Evolutionary conservation across 2,888 invertebrate genomes (phyloP).

Genomic region (Artemia sinica): DNA sequence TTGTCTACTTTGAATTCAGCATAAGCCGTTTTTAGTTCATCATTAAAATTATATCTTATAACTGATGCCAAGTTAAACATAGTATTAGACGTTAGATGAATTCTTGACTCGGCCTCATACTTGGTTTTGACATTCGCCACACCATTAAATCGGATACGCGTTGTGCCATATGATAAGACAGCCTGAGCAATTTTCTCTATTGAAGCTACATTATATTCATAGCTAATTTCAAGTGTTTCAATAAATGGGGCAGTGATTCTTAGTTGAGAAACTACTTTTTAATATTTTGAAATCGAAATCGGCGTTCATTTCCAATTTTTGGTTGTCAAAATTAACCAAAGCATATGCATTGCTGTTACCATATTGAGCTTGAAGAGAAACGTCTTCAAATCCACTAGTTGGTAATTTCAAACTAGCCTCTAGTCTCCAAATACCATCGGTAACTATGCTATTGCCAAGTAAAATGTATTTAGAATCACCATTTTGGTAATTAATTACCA

Average conservation of each 20-base stretch:
- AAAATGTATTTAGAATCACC: conserved; percentile 16
- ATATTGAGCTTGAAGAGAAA: conserved; percentile 19
- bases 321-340: conserved; percentile 19
- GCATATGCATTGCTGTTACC: conserved; percentile 12
- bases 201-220: conserved; percentile 15
- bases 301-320: conserved; percentile 23
- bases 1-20: conserved; percentile 18
- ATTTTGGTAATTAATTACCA: conserved; percentile 14
- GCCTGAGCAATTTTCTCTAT: conserved; percentile 19
- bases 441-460: conserved; percentile 14
- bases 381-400: conserved; percentile 14
- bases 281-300: conserved; percentile 15
- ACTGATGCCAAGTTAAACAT: neutral
- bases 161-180: conserved; percentile 22
- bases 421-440: neutral
- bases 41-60: neutral
- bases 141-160: conserved; percentile 24
- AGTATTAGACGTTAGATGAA: neutral
- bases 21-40: conserved; percentile 20
- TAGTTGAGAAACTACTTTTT: neutral
- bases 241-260: conserved; percentile 19
- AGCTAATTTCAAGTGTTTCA: conserved; percentile 11
- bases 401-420: conserved; percentile 16
- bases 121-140: neutral
- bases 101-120: conserved; percentile 10